Conservation (phyloP, 2,888 invertebrate genomes). For the Belgica antarctica region DNA sequence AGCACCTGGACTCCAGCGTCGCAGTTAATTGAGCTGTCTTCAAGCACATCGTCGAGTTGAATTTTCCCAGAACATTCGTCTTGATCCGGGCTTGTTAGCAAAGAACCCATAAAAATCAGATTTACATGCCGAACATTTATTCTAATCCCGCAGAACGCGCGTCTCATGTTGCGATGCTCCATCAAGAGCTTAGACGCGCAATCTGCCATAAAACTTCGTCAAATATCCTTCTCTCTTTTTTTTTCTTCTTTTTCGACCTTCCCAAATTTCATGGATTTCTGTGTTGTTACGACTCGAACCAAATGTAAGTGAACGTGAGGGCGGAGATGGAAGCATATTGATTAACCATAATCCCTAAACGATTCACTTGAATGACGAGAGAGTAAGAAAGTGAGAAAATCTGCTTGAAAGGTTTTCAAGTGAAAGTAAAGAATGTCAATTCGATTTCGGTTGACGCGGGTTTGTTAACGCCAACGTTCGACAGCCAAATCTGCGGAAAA, state of each 20-base stretch:
- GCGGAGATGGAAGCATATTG: too few species aligned
- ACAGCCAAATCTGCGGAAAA: background rate
- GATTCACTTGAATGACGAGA: background rate
- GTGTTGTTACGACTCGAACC: background rate
- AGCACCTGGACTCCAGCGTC: background rate
- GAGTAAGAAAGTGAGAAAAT: too few species aligned
- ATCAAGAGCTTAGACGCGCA: background rate
- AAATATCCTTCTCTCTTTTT: background rate
- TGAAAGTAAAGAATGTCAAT: conserved; percentile 10
- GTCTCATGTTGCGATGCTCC: background rate
- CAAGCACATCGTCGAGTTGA: background rate
- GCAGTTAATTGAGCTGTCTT: background rate
- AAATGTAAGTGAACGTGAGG: too few species aligned
- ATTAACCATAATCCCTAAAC: conserved; percentile 1
- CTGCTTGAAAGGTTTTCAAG: too few species aligned
- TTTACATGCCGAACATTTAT: background rate
- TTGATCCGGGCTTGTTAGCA: too few species aligned
- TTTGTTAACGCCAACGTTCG: background rate
- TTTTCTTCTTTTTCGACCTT: background rate
- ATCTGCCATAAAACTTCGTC: background rate
- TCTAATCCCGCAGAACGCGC: background rate
- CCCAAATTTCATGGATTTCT: background rate
- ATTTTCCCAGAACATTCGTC: background rate
- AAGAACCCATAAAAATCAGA: background rate
- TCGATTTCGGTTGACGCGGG: background rate